Evolutionary conservation across 1,140 invertebrate species (phyloP).

Genomic region (Neodiprion virginianus): DNA sequence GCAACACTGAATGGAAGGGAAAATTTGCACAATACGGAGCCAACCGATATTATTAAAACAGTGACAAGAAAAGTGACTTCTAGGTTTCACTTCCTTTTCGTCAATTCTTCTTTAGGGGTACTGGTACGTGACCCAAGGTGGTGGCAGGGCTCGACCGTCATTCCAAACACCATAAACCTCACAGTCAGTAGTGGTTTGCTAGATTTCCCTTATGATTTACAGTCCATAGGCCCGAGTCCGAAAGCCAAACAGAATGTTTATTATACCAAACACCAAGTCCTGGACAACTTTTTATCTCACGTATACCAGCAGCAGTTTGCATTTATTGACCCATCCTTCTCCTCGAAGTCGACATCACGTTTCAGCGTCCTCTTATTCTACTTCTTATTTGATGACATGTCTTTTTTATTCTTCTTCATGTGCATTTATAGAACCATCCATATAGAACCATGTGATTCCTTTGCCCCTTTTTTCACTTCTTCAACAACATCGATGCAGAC

Average conservation of each 20-base stretch:
- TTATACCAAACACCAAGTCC: neutral
- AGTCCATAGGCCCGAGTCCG: neutral
- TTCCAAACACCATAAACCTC: conserved; percentile 44
- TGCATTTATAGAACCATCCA: too few species aligned
- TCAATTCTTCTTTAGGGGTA: conserved; percentile 11
- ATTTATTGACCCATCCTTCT: too few species aligned
- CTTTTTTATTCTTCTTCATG: too few species aligned
- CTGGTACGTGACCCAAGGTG: conserved; percentile 13
- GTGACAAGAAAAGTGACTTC: conserved; percentile 24
- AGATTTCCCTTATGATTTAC: conserved; percentile 38
- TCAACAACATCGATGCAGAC: too few species aligned
- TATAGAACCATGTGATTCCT: too few species aligned
- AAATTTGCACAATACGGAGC: conserved; percentile 32
- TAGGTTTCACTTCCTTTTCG: conserved; percentile 26
- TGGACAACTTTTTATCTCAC: too few species aligned
- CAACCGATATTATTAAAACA: conserved; percentile 44
- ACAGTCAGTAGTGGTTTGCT: conserved; percentile 45
- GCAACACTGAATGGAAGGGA: neutral
- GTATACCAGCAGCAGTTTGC: too few species aligned
- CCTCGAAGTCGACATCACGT: too few species aligned
- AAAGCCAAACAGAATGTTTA: neutral
- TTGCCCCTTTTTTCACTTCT: too few species aligned
- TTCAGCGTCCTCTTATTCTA: too few species aligned
- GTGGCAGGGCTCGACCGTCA: conserved; percentile 9
- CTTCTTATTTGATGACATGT: too few species aligned